Evolutionary conservation across 2,888 invertebrate genomes (phyloP), one percentile per base, ranked within the genome.

Genomic region (Trilocha varians): DNA sequence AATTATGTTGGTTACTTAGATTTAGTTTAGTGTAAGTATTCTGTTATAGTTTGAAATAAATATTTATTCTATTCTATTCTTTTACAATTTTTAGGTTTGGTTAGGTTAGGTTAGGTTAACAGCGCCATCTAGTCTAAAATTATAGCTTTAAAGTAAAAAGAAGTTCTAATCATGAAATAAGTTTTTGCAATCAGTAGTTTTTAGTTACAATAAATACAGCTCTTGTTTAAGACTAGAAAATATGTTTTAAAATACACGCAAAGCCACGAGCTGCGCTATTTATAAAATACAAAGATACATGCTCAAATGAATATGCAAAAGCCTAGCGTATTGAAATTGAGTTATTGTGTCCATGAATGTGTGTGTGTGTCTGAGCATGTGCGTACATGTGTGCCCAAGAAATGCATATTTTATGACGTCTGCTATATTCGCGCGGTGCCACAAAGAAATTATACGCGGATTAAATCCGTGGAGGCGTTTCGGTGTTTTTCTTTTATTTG

Each of bases 371-470:
- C 55, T 57, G 55, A 52, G 51, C 39, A 50, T 53, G 33, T 57
- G 66, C 73, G 67, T 71, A 64, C 66, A 67, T 65, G 77, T 75
- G 72, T 56, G 39, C 34, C 69, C 69, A 71, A 84, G 84, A 85
- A 83, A 84, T 83, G 83, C 84, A 83, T 84, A 83, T 82, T 85
- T 85, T 85, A 85, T 83, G 85, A 85, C 80, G 85, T 82, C 82
- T 82, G 78, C 67, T 70, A 78, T 80, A 82, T 83, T 80, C 78
- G 75, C 78, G 83, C 85, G 85, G 85, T 84, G 82, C 85, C 83
- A 83, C 85, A 85, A 85, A 85, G 85, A 83, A 85, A 85, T 85
- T 85, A 85, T 85, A 85, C 85, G 85, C 79, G 68, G 78, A 82
- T 84, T 83, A 84, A 85, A 82, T 74, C 79, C 66, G 69, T 82